A percentile compares a stretch with the other conserved stretches of the same genome.
Conservation (phyloP, 2,113 vertebrate genomes). For the Ailurus styani region DNA sequence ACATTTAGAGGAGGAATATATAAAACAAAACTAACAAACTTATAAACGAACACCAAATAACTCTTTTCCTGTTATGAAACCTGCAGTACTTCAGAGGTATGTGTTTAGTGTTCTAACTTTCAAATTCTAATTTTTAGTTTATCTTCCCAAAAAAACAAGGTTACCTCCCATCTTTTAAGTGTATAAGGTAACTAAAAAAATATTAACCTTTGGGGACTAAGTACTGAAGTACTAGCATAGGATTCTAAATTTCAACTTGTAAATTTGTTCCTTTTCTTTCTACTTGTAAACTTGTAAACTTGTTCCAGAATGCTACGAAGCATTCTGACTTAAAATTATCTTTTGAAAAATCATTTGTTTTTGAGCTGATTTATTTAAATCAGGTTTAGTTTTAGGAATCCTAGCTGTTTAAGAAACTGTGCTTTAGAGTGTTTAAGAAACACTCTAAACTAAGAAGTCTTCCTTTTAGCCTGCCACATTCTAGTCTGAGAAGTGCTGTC, state of each 20-base stretch:
- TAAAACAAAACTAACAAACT: not conserved
- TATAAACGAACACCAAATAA: not conserved
- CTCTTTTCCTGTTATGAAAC: not conserved
- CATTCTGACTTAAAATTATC: not conserved
- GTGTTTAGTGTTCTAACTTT: not conserved
- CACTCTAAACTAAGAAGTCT: not conserved
- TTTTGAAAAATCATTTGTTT: not conserved
- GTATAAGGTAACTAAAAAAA: not conserved
- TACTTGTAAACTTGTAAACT: too few species aligned
- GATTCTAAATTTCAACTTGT: not conserved
- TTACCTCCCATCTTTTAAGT: not conserved
- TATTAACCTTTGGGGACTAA: not conserved
- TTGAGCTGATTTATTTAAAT: slow-evolving; percentile 10
- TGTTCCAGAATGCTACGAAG: too few species aligned
- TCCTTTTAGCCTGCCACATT: not conserved
- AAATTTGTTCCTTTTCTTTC: too few species aligned
- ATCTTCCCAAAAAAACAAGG: not conserved
- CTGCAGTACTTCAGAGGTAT: not conserved
- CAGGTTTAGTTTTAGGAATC: slow-evolving; percentile 6
- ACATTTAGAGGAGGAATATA: not conserved
- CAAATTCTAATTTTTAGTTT: not conserved
- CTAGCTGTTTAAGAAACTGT: slow-evolving; percentile 12
- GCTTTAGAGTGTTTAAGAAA: too few species aligned
- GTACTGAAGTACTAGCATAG: not conserved
- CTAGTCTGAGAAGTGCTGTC: not conserved